Evolutionary conservation across 1,140 invertebrate genomes (phyloP).

Genomic region (Penaeus chinensis): DNA sequence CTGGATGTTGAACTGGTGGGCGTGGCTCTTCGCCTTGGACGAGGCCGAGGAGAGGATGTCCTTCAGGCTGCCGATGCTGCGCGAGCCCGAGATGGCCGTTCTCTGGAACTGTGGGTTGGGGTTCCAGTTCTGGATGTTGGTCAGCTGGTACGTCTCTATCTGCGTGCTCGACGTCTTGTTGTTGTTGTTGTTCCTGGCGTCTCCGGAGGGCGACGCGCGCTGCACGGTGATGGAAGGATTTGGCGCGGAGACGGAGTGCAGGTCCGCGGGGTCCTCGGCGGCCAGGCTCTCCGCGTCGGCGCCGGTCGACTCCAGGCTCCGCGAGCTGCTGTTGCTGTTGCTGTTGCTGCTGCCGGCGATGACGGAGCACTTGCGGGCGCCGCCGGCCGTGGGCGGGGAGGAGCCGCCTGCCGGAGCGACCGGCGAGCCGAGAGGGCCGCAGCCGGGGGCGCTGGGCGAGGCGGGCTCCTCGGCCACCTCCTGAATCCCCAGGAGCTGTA

Average conservation of each 20-base stretch:
- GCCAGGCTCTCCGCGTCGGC: slow-evolving; percentile 29
- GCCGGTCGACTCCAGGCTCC: slow-evolving; percentile 7
- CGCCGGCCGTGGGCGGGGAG: slow-evolving; percentile 20
- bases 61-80: slow-evolving; percentile 59
- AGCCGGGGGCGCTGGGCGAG: neutral
- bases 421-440: neutral
- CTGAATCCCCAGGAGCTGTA: slow-evolving; percentile 57
- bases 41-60: slow-evolving; percentile 42
- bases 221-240: slow-evolving; percentile 47
- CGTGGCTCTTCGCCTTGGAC: slow-evolving; percentile 34
- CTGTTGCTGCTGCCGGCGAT: slow-evolving; percentile 7
- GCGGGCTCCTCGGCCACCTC: slow-evolving; percentile 14
- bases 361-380: neutral
- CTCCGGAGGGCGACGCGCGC: slow-evolving; percentile 17
- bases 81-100: slow-evolving; percentile 52
- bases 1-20: slow-evolving; percentile 7
- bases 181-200: slow-evolving; percentile 54
- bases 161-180: slow-evolving; percentile 40
- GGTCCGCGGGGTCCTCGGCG: neutral
- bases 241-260: slow-evolving; percentile 11
- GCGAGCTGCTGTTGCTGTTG: slow-evolving; percentile 24
- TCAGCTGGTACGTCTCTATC: slow-evolving; percentile 59
- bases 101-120: slow-evolving; percentile 46
- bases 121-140: slow-evolving; percentile 60
- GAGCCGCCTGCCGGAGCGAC: slow-evolving; percentile 9